Conservation (phyloP, 2,797 vertebrate genomes). For the Rhabdomys pumilio region DNA sequence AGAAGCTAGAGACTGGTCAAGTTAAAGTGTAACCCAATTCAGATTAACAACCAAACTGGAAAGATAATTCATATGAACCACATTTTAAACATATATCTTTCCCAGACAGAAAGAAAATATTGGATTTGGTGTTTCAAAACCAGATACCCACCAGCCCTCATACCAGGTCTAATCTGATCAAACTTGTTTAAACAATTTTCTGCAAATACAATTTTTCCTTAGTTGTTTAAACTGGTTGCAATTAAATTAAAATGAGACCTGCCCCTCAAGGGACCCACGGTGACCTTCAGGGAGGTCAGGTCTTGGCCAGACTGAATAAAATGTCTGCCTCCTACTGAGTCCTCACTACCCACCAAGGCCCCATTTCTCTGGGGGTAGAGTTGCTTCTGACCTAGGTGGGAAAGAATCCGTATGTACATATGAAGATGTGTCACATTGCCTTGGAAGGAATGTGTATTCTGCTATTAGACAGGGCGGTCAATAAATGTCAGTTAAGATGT, state of each 20-base stretch:
- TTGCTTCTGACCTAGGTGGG: background rate
- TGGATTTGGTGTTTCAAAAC: slow-evolving; percentile 60
- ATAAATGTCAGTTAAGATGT: background rate
- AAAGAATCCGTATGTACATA: background rate
- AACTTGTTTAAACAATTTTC: slow-evolving; percentile 51
- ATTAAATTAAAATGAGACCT: slow-evolving; percentile 50
- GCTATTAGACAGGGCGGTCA: background rate
- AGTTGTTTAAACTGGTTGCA: slow-evolving; percentile 52
- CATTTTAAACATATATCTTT: background rate
- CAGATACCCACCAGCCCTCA: slow-evolving; percentile 26
- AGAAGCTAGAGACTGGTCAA: background rate
- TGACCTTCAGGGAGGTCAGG: background rate
- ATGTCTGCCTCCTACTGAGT: background rate
- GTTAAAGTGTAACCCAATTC: slow-evolving; percentile 11
- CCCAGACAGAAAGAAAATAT: slow-evolving; percentile 59
- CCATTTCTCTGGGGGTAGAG: background rate
- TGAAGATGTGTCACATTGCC: background rate
- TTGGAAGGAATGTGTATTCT: background rate
- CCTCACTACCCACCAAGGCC: background rate
- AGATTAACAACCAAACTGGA: background rate
- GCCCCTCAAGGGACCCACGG: background rate
- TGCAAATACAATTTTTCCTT: slow-evolving; percentile 32
- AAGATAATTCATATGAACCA: slow-evolving; percentile 20
- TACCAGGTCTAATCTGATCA: slow-evolving; percentile 31
- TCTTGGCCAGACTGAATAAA: background rate